Base-by-base conservation (phyloP, 2,888 invertebrate genomes). In the Drosophila recens region DNA sequence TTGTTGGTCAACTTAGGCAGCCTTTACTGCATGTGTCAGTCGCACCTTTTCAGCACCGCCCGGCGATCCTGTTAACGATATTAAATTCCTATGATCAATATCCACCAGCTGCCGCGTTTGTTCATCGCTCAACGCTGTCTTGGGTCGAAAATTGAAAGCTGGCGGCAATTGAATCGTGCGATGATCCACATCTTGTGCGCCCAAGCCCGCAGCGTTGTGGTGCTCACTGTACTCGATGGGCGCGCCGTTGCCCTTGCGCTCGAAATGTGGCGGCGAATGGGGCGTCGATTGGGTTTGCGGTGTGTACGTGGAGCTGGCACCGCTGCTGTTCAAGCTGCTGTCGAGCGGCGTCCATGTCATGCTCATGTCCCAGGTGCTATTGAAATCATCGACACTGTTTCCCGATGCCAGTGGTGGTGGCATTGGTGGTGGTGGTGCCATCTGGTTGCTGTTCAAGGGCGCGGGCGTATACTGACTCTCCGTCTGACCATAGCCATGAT, bases 61-160 rank as follows among this genome's bases (percentile, higher is more conserved):
- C 0, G 95, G 95, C 23, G 95, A 96, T 40, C 97, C 96, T 11
- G 97, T 97, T 56, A 97, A 92, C 67, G 97, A 96, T 89, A 97
- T 97, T 70, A 97, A 93, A 93, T 97, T 97, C 79, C 97, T 94
- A 89, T 97, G 97, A 91, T 97, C 97, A 53, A 97, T 95, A 90
- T 97, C 97, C 91, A 94, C 96, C 92, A 94, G 72, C 65, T 80
- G 93, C 9, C 93, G 90, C 15, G 90, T 70, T 79, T 93, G 93
- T 30, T 91, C 92, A 61, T 90, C 90, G 64, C 91, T 91, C 58
- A 90, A 53, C 4, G 85, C 87, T 8, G 90, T 63, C 65, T 91
- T 91, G 15, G 85, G 69, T 3, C 84, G 84, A 53, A 91, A 84
- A 57, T 79, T 83, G 45, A 90, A 91, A 91, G 95, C 92, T 91